phyloP scores from a whole-genome alignment of 2,113 vertebrate genomes.

The Ursus arctos region DNA sequence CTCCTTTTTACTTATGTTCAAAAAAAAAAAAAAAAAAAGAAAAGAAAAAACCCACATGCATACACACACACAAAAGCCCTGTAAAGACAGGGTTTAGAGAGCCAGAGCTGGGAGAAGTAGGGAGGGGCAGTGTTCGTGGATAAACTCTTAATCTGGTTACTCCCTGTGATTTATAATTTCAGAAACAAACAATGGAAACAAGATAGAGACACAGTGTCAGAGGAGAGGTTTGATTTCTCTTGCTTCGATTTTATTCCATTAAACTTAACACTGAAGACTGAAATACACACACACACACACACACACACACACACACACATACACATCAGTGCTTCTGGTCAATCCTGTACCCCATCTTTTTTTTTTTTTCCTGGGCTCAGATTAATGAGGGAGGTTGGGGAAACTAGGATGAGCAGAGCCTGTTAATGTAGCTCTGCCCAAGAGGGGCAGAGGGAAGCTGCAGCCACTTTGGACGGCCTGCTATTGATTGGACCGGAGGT shows the following conservation, averaged over 20 bases:
- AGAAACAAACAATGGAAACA: slow-evolving; percentile 85
- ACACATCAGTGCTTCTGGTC: slow-evolving; percentile 45
- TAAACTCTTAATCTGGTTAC: slow-evolving; percentile 86
- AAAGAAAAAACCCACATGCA: background rate
- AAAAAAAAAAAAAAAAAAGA: slow-evolving; percentile 64
- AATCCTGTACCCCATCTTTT: background rate
- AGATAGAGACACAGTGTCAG: background rate
- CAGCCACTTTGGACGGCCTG: slow-evolving; percentile 77
- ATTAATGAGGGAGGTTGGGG: slow-evolving; percentile 86
- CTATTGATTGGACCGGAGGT: slow-evolving; percentile 81
- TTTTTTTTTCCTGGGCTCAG: slow-evolving; percentile 79
- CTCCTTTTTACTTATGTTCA: slow-evolving; percentile 90
- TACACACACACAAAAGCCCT: slow-evolving; percentile 37
- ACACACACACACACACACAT: background rate
- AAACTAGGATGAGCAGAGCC: slow-evolving; percentile 83
- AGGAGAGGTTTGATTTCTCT: slow-evolving; percentile 62
- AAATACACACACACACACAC: background rate
- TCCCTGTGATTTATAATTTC: slow-evolving; percentile 73
- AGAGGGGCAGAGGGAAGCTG: slow-evolving; percentile 81
- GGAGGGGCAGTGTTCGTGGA: slow-evolving; percentile 54
- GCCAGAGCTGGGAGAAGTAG: background rate
- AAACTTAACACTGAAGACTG: background rate
- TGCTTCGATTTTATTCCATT: slow-evolving; percentile 79
- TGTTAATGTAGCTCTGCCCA: slow-evolving; percentile 73
- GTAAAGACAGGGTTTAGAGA: slow-evolving; percentile 82